These are phyloP conservation scores for Sericinus montela DNA, from an alignment of 2,888 invertebrate species.

Conservation along the genomic window DNA sequence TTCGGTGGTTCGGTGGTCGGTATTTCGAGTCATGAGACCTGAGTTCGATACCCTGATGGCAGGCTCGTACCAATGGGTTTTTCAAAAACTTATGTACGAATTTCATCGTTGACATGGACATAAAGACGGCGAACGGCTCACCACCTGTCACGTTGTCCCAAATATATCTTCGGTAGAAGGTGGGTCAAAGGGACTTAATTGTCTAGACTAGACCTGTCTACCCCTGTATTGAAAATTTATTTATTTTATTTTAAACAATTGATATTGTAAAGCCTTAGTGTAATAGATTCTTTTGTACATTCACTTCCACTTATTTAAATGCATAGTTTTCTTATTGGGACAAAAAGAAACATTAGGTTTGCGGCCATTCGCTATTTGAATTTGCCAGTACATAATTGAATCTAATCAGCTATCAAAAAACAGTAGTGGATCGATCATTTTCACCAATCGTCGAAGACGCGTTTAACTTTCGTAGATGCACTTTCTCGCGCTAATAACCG, in stretches of 20 bases:
- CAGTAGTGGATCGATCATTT: conserved; percentile 51
- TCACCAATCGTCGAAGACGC: conserved; percentile 28
- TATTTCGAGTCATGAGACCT: not conserved
- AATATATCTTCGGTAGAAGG: too few relatives aligned
- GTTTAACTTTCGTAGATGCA: conserved; percentile 33
- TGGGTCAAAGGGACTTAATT: too few relatives aligned
- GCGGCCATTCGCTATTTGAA: conserved; percentile 9
- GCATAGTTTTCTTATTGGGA: not conserved
- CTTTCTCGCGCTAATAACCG: conserved; percentile 46
- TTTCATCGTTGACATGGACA: too few relatives aligned
- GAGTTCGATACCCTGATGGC: too few relatives aligned
- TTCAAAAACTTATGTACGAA: too few relatives aligned
- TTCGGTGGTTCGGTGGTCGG: too few relatives aligned
- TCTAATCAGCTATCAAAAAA: conserved; percentile 28
- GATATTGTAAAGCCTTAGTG: conserved; percentile 1
- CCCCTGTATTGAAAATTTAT: too few relatives aligned
- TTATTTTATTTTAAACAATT: conserved; percentile 1
- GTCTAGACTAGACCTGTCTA: too few relatives aligned
- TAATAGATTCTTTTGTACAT: conserved; percentile 11
- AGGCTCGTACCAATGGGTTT: too few relatives aligned
- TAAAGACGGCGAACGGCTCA: too few relatives aligned
- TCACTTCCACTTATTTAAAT: conserved; percentile 3
- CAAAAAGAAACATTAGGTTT: not conserved
- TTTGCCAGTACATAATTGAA: conserved; percentile 16
- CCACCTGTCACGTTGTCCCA: too few relatives aligned